Evolutionary conservation across 2,888 invertebrate genomes (phyloP), one percentile per base, ranked within the genome.

Genomic region (Clitarchus hookeri): DNA sequence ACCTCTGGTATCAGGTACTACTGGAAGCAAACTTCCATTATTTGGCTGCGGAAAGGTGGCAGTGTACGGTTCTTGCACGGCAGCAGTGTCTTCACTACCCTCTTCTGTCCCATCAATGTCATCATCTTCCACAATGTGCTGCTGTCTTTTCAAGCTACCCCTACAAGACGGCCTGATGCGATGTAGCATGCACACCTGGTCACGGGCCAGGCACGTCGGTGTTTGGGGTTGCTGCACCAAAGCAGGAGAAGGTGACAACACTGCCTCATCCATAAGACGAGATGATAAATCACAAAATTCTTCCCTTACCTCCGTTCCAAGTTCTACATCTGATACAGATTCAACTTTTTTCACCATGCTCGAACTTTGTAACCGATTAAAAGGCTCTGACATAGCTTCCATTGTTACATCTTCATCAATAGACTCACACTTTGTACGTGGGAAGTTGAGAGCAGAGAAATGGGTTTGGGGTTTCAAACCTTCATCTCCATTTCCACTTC

Each of bases 71-170:
- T 11, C 36, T 48, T 25, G 36, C 84, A 84, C n/a, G 19, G 26
- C 77, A 27, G 25, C 6, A 26, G 65, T 12, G 0, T 26, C 84
- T 23, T 84, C 84, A 26, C 3, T 26, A 8, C 44, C 12, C 36
- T 84, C 65, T 16, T 65, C 65, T 23, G 6, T 65, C 16, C 48
- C 16, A 27, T 82, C 85, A 48, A 19, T 9, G 11, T 44, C 85
- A 16, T 86, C 87, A 26, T 87, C 87, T 84, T 88, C 88, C 25
- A 86, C 85, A 48, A 88, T 80, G 27, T 84, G 85, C 48, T 87
- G 84, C 84, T 88, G 88, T 44, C 88, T 65, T 65, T 87, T 88
- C 2, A 88, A 83, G 65, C 88, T 88, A 79, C 88, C 85, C n/a
- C 88, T 87, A 0, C 82, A 25, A 6, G 44, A 82, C 12, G 27